phyloP scores from a whole-genome alignment of 2,113 vertebrate species.

The Oenanthe melanoleuca region DNA sequence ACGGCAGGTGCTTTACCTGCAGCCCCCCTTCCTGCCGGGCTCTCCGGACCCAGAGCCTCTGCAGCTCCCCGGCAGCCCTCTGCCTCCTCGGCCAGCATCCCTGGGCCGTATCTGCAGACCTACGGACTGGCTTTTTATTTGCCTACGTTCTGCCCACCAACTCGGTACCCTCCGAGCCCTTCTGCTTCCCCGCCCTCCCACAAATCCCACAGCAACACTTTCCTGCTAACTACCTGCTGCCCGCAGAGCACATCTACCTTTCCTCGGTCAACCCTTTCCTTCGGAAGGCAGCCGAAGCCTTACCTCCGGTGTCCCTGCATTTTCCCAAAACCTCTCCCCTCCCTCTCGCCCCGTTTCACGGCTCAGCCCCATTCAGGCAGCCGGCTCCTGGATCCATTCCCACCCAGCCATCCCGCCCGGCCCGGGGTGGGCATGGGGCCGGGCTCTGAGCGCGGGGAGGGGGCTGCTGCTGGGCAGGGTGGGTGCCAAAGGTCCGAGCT shows the following conservation, averaged over 20 bases:
- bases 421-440: fast-evolving
- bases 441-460: fast-evolving
- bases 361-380: not conserved
- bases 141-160: not conserved
- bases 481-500: not conserved
- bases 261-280: not conserved
- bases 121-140: not conserved
- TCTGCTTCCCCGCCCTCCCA: not conserved
- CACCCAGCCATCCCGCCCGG: not conserved
- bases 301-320: not conserved
- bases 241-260: not conserved
- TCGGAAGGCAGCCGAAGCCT: not conserved
- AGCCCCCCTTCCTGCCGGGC: not conserved
- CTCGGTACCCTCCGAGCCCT: not conserved
- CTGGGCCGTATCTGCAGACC: not conserved
- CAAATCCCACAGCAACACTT: not conserved
- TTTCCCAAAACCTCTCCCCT: not conserved
- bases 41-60: not conserved
- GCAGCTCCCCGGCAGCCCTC: not conserved
- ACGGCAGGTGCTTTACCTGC: not conserved
- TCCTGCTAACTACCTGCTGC: not conserved
- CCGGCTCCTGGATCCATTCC: not conserved
- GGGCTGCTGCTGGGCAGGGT: fast-evolving
- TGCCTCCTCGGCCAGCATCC: not conserved
- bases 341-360: not conserved